Percentiles rank a stretch among this genome's conserved stretches.
These are phyloP conservation scores for Polia nebulosa DNA, from an alignment of 2,888 invertebrate genomes.

Conservation along the genomic window DNA sequence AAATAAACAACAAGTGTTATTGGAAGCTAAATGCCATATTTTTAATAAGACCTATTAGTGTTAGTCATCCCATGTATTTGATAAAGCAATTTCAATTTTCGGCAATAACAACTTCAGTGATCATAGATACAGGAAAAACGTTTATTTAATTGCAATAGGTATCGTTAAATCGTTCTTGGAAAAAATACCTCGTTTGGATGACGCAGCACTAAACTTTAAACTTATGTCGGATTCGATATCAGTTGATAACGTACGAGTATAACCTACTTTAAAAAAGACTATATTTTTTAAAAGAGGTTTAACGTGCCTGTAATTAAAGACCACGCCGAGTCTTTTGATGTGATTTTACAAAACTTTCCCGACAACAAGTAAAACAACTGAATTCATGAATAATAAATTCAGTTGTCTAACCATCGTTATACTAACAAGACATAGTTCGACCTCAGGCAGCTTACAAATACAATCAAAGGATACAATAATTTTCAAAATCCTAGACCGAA, in stretches of 20 bases:
- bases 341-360: neutral
- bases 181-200: constrained; percentile 28
- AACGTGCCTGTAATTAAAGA: neutral
- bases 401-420: constrained; percentile 4
- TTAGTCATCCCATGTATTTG: constrained; percentile 2
- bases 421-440: neutral
- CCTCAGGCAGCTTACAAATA: constrained; percentile 4
- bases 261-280: constrained; percentile 25
- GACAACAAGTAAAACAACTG: neutral
- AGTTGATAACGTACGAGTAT: constrained; percentile 22
- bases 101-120: constrained; percentile 14
- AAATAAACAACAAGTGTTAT: constrained; percentile 7
- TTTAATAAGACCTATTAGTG: constrained; percentile 1
- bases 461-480: constrained; percentile 2
- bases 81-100: constrained; percentile 21
- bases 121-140: constrained; percentile 41
- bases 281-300: constrained; percentile 23
- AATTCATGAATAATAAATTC: neutral
- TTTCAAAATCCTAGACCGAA: neutral
- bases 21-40: neutral
- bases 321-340: neutral
- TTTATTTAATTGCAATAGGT: constrained; percentile 31
- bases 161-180: constrained; percentile 34
- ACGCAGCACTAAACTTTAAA: constrained; percentile 14
- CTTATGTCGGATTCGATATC: constrained; percentile 40